phyloP scores from a whole-genome alignment of 2,888 invertebrate species.

The Xiphydria camelus region DNA sequence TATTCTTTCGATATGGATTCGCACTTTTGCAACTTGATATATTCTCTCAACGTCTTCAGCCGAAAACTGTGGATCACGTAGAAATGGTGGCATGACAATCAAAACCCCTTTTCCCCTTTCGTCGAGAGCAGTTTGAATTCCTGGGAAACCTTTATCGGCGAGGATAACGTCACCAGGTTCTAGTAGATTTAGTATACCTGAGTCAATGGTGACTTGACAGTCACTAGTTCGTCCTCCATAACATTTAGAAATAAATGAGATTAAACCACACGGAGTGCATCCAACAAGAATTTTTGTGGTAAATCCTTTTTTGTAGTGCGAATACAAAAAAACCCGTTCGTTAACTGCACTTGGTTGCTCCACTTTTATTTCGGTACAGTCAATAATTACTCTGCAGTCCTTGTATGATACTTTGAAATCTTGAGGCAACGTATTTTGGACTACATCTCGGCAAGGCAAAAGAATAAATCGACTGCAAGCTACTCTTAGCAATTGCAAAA shows the following conservation, averaged over 20 bases:
- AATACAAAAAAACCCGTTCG: slow-evolving; percentile 17
- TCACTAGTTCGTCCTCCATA: slow-evolving; percentile 18
- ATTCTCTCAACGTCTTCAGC: slow-evolving; percentile 18
- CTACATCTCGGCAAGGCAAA: slow-evolving; percentile 2
- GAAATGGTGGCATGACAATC: slow-evolving; percentile 24
- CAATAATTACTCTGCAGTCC: slow-evolving; percentile 4
- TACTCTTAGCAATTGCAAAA: slow-evolving; percentile 8
- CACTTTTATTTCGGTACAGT: too few species aligned
- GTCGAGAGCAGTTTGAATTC: slow-evolving; percentile 12
- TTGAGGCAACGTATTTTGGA: slow-evolving; percentile 3
- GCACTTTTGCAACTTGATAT: slow-evolving; percentile 17
- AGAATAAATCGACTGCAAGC: slow-evolving; percentile 3
- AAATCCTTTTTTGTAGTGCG: slow-evolving; percentile 23
- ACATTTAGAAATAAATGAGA: slow-evolving; percentile 17
- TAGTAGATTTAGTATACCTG: slow-evolving; percentile 19
- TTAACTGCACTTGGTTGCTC: slow-evolving; percentile 14
- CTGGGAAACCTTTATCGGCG: slow-evolving; percentile 28
- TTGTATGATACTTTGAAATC: background rate
- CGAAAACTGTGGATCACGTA: slow-evolving; percentile 7
- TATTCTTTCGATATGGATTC: too few species aligned
- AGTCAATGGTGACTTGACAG: slow-evolving; percentile 17
- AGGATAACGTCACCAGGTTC: slow-evolving; percentile 22
- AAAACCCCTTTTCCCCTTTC: slow-evolving; percentile 14
- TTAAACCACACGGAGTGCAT: slow-evolving; percentile 17
- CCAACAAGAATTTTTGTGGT: slow-evolving; percentile 22